Conservation (phyloP, 2,888 invertebrate genomes). For the Ellobium chinense region DNA sequence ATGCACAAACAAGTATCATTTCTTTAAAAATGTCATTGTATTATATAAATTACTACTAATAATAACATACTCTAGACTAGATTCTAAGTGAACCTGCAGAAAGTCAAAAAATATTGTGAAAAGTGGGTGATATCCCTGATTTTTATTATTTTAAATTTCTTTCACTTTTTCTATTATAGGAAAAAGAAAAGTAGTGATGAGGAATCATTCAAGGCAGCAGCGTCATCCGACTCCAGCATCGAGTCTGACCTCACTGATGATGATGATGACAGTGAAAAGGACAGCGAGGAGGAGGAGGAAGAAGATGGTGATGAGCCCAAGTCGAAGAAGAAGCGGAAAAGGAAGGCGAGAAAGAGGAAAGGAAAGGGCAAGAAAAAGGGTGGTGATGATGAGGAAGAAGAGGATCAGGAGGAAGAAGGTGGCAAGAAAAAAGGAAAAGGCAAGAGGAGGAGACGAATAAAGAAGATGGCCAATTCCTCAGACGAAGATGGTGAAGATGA, state of each 20-base stretch:
- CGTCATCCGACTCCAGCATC: slow-evolving; percentile 30
- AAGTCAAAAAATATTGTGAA: no score
- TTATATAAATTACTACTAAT: no score
- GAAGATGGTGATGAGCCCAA: slow-evolving; percentile 38
- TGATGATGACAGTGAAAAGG: slow-evolving; percentile 46
- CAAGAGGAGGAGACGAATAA: slow-evolving; percentile 61
- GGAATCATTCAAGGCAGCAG: not conserved
- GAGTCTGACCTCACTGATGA: slow-evolving; percentile 39
- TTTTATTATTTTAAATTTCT: no score
- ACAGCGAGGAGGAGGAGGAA: slow-evolving; percentile 37
- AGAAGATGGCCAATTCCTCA: slow-evolving; percentile 56
- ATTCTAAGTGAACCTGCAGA: no score
- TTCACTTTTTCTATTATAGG: slow-evolving; percentile 13
- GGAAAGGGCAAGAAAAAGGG: slow-evolving; percentile 45
- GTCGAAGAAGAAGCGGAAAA: slow-evolving; percentile 50
- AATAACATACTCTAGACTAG: no score
- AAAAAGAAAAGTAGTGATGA: slow-evolving; percentile 49
- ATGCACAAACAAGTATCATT: no score
- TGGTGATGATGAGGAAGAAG: slow-evolving; percentile 58
- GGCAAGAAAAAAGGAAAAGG: slow-evolving; percentile 51
- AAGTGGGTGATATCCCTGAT: no score
- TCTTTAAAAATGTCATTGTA: no score
- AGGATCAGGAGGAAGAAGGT: slow-evolving; percentile 55
- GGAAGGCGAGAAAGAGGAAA: slow-evolving; percentile 44
- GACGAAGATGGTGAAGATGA: slow-evolving; percentile 52